Percentiles rank a stretch among this genome's conserved stretches.
Evolutionary conservation across 2,888 invertebrate genomes (phyloP).

Genomic region (Noctua pronuba): DNA sequence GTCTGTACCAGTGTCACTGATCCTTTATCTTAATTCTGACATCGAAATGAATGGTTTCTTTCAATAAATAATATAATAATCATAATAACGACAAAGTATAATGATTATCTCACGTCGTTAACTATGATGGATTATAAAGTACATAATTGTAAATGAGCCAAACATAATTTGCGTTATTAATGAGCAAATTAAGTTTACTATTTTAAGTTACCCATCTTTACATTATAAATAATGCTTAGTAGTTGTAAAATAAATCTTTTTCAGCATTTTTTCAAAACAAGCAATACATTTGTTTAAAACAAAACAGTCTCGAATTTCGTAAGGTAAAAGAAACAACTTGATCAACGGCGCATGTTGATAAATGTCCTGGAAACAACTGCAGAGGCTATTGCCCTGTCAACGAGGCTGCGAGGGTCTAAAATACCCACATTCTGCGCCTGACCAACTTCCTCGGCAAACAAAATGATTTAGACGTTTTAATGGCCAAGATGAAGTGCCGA

Average conservation of each 20-base stretch:
- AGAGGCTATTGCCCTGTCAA: slow-evolving; percentile 39
- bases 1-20: neutral
- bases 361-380: slow-evolving; percentile 28
- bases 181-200: no score
- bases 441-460: slow-evolving; percentile 60
- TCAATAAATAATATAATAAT: no score
- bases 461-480: slow-evolving; percentile 46
- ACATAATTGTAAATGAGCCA: neutral
- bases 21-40: neutral
- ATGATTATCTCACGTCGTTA: neutral
- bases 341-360: slow-evolving; percentile 5
- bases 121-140: neutral
- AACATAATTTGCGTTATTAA: neutral
- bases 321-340: slow-evolving; percentile 15
- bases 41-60: neutral
- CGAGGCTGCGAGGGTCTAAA: slow-evolving; percentile 12
- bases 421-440: slow-evolving; percentile 47
- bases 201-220: no score
- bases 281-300: slow-evolving; percentile 9
- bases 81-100: neutral
- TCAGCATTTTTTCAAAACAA: neutral
- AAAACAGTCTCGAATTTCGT: neutral
- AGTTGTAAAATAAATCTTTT: no score
- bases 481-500: slow-evolving; percentile 18
- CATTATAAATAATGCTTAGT: no score